These are phyloP conservation scores for Penaeus monodon DNA, from an alignment of 2,888 invertebrate species.

Conservation along the genomic window DNA sequence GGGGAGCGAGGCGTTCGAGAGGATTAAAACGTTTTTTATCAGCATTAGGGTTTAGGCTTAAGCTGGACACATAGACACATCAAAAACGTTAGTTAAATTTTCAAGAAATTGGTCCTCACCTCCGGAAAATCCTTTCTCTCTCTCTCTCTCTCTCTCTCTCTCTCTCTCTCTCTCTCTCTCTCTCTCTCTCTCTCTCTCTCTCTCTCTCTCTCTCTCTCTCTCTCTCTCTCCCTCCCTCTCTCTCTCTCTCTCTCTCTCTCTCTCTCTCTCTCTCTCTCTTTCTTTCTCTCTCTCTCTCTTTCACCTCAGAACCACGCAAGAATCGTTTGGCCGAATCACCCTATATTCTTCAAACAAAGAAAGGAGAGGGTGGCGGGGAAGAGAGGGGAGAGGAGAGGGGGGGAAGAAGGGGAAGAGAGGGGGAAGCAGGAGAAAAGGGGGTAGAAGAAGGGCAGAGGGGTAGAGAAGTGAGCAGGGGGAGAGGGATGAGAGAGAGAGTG, in stretches of 20 bases:
- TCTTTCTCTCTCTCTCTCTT: not conserved
- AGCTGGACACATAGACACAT: too few relatives aligned
- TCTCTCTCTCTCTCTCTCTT: not conserved
- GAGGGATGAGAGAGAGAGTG: not conserved
- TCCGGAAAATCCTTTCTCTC: not conserved
- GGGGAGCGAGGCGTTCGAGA: not conserved
- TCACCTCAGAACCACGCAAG: not conserved
- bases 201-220: not conserved
- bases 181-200: not conserved
- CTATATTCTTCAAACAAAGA: not conserved
- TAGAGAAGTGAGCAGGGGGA: not conserved
- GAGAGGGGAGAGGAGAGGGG: too few relatives aligned
- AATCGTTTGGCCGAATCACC: too few relatives aligned
- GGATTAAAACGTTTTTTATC: not conserved
- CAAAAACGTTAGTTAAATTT: too few relatives aligned
- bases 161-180: not conserved
- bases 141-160: not conserved
- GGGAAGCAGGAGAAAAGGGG: too few relatives aligned
- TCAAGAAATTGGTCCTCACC: too few relatives aligned
- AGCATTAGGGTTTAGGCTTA: not conserved
- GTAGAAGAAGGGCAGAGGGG: not conserved
- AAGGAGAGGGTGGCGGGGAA: not conserved
- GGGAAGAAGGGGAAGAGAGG: too few relatives aligned
- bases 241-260: not conserved
- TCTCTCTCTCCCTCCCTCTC: not conserved